Percentiles rank a stretch among this genome's conserved stretches.
Conservation (phyloP, 2,797 vertebrate species). For the Macrochelys suwanniensis region DNA sequence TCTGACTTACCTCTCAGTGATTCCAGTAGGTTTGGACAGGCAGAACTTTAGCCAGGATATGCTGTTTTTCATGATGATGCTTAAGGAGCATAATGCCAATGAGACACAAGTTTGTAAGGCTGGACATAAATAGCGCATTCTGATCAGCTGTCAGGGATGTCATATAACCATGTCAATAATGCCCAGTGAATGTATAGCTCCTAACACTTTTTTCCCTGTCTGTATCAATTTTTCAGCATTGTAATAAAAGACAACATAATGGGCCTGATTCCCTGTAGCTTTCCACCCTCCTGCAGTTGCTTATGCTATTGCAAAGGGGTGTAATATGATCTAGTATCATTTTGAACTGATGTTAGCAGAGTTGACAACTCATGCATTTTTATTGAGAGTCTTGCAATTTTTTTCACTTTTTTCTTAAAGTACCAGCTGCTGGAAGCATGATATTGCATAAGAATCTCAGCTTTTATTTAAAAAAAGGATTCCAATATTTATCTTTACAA, state of each 20-base stretch:
- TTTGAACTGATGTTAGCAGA: background rate
- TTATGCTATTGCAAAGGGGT: background rate
- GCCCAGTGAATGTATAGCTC: background rate
- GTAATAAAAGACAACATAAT: background rate
- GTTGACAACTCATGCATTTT: background rate
- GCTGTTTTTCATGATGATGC: slow-evolving; percentile 24
- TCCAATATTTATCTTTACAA: background rate
- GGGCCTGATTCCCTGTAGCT: background rate
- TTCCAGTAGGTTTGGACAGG: background rate
- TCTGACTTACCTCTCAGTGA: background rate
- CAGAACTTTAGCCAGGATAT: background rate
- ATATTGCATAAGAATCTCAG: background rate
- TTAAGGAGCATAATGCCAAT: background rate
- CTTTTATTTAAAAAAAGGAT: background rate
- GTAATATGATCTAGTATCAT: background rate
- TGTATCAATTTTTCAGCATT: background rate
- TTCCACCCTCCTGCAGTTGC: background rate
- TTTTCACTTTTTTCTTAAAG: background rate
- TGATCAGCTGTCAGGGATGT: background rate
- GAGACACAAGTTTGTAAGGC: background rate
- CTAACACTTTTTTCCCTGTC: background rate
- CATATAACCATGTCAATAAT: fast-evolving
- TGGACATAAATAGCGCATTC: background rate
- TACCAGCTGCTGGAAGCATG: too few relatives aligned
- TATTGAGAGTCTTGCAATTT: background rate